Evolutionary conservation across 2,797 vertebrate genomes (phyloP).

Genomic region (Menidia menidia): DNA sequence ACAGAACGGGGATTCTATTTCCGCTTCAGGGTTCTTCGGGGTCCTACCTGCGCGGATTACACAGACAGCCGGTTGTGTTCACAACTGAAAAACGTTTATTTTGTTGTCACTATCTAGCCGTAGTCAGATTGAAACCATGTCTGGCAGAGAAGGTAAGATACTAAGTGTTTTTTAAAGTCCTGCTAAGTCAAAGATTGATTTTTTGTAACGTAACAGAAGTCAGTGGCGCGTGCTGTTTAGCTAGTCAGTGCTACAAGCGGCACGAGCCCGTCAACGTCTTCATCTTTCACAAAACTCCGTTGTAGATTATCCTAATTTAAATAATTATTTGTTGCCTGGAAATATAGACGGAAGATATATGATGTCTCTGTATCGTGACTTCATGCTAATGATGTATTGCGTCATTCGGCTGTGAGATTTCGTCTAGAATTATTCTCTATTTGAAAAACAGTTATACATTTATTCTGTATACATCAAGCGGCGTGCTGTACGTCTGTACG

Average conservation of each 20-base stretch:
- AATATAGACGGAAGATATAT: fast-evolving
- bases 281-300: background rate
- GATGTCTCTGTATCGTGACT: fast-evolving
- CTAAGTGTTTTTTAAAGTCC: fast-evolving
- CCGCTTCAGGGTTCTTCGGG: constrained; percentile 48
- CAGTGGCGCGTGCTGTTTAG: background rate
- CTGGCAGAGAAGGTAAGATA: constrained; percentile 83
- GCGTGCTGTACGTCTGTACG: no score
- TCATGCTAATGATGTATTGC: fast-evolving
- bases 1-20: constrained; percentile 23
- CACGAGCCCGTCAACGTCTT: background rate
- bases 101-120: background rate
- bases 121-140: constrained; percentile 66
- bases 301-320: background rate
- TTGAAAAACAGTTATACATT: background rate
- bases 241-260: constrained; percentile 10
- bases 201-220: background rate
- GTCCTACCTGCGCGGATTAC: constrained; percentile 63
- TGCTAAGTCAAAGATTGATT: no score
- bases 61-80: background rate
- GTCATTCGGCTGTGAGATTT: background rate
- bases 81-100: background rate
- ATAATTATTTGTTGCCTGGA: background rate
- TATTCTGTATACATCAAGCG: no score
- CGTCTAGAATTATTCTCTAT: background rate